Base-by-base conservation (phyloP, 2,888 invertebrate genomes). In the Polydrusus pterygomalis region DNA sequence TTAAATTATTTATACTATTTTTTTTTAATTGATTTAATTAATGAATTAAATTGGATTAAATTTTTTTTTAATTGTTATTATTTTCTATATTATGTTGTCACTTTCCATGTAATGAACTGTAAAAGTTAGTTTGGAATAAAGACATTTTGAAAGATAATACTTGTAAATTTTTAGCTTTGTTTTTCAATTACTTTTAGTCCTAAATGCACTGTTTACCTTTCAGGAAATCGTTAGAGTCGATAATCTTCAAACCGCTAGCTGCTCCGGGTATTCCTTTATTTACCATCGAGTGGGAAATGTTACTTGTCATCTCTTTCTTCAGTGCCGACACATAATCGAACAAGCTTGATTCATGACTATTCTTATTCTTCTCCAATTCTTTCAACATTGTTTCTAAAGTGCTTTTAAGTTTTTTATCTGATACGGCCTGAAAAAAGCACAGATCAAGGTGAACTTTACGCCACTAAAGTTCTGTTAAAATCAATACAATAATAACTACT, bases 361-460 rank as follows among this genome's bases (percentile, higher is more conserved):
- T 11, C 13, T 38, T 25, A 9, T 49, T 54, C 18, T 17, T 54
- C 8, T 13, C 13, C n/a, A 54, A 18, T n/a, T 67, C 51, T 20
- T 77, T 72, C n/a, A 80, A 8, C 47, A 79, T 65, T 8, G 77
- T 7, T 9, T 77, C 71, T 11, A 80, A 45, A 2, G 80, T 72
- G 62, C 58, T 75, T 63, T 67, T 75, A 18, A 81, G 30, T 68
- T 71, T 75, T 75, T 77, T 81, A 3, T 15, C 8, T 54, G 72
- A 62, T 11, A 79, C 62, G 64, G 68, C 70, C 79, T 80, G 63
- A 40, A 79, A 67, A 47, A 47, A 43, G 1, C 1, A n/a, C 10
- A 54, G 25, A 38, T 25, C 40, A 43, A 3, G 25, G 25, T 5
- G 25, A 5, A 5, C 25, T 25, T 25, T 25, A 1, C 1, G 25